phyloP scores from a whole-genome alignment of 2,113 vertebrate genomes.

The Cervus canadensis region DNA sequence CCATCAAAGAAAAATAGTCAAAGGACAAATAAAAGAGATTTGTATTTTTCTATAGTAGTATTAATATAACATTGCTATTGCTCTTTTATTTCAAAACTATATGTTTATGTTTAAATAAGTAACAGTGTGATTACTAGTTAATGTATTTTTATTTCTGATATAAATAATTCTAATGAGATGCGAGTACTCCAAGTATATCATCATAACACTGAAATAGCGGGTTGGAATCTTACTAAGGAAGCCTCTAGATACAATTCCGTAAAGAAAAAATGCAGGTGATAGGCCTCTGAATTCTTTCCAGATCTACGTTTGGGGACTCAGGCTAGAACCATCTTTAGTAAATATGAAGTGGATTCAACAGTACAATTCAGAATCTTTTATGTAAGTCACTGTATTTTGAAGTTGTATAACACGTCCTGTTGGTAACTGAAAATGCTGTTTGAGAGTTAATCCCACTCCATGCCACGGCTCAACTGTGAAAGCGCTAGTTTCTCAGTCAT shows the following conservation, averaged over 20 bases:
- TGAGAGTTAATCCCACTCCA: not conserved
- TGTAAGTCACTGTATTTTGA: not conserved
- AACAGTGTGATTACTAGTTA: not conserved
- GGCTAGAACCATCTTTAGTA: not conserved
- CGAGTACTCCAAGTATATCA: not conserved
- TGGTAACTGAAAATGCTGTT: not conserved
- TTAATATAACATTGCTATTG: not conserved
- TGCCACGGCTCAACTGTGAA: not conserved
- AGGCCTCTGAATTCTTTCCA: not conserved
- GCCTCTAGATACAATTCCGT: not conserved
- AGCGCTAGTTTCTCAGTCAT: not conserved
- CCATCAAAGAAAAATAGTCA: not conserved
- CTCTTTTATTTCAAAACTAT: not conserved
- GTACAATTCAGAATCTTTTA: not conserved
- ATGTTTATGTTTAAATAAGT: not conserved
- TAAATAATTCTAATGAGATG: not conserved
- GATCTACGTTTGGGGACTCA: not conserved
- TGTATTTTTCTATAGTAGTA: not conserved
- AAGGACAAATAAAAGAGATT: not conserved
- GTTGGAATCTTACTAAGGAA: not conserved
- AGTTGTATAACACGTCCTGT: not conserved
- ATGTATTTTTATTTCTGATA: conserved; percentile 18
- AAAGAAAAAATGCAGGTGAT: not conserved
- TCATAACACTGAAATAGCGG: not conserved
- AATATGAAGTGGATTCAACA: not conserved